phyloP scores from a whole-genome alignment of 2,113 vertebrate genomes.

The Pholis gunnellus region DNA sequence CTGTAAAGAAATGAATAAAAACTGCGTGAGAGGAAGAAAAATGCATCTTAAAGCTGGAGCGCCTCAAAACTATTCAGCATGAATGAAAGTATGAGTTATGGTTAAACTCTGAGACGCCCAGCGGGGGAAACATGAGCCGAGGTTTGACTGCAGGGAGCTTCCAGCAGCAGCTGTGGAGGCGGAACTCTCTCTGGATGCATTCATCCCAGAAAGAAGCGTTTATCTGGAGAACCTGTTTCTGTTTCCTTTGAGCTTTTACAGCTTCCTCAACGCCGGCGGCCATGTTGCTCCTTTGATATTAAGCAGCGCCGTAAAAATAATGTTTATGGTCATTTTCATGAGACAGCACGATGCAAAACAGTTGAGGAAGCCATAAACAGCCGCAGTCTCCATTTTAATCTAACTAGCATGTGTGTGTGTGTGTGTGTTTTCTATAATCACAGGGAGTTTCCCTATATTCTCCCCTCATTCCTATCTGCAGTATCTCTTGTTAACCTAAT shows the following conservation, averaged over 20 bases:
- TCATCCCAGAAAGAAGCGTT: not conserved
- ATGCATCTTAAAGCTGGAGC: not conserved
- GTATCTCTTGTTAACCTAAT: slow-evolving; percentile 71
- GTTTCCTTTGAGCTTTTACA: not conserved
- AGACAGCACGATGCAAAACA: slow-evolving; percentile 36
- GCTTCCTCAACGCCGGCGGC: not conserved
- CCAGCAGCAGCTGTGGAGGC: not conserved
- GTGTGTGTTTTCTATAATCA: slow-evolving; percentile 44
- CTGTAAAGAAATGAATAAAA: not conserved
- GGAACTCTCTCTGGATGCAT: too few species aligned
- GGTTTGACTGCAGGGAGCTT: not conserved
- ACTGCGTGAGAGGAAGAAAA: not conserved
- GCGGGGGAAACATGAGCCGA: not conserved
- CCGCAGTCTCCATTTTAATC: slow-evolving; percentile 20
- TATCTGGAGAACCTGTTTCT: not conserved
- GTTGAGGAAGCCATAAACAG: slow-evolving; percentile 52
- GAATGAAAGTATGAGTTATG: not conserved
- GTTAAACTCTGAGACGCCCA: not conserved
- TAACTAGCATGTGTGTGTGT: not conserved
- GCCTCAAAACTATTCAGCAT: not conserved
- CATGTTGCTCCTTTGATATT: not conserved
- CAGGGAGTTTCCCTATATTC: slow-evolving; percentile 53
- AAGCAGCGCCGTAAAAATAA: slow-evolving; percentile 26
- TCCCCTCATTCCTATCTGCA: slow-evolving; percentile 50
- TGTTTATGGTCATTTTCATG: slow-evolving; percentile 54